Base-by-base conservation (phyloP, 1,140 invertebrate genomes). In the Bombyx mandarina region DNA sequence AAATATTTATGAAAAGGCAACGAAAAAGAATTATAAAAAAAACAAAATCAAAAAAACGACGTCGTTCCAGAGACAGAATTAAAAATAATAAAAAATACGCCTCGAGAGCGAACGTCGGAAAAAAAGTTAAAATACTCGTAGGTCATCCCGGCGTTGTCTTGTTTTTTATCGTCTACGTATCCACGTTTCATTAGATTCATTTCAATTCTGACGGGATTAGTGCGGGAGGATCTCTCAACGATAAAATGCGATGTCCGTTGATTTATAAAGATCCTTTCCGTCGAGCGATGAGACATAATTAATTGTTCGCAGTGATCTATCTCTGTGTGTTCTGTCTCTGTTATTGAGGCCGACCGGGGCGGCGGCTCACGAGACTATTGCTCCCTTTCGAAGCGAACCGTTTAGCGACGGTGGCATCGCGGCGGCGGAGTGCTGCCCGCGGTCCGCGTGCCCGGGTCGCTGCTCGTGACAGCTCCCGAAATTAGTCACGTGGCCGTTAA, bases 1-100 rank as follows among this genome's bases (percentile, higher is more conserved):
- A 82, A 86, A 86, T 80, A 84, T 85, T 83, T 82, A 85, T 83
- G 78, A 82, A 83, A 84, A 82, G 77, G 73, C 73, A 76, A 74
- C 67, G 76, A 77, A 81, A 71, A 71, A 65, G 49, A 76, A 78
- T 74, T 79, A 79, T 79, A 79, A 81, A 82, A 81, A 73, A 81
- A 75, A 58, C 68, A 55, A 45, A 77, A 42, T 43, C 35, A 43
- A 53, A 18, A 18, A 18, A 18, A 18, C 12, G 12, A 18, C 12
- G 12, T 18, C 12, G 12, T 18, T 18, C 12, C 12, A 18, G 12
- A 18, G 12, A 18, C 12, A 44, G 43, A 53, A 53, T 43, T 53
- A 44, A 43, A 53, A 53, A 62, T 56, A 61, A 68, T 64, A 68
- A 80, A 18, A 70, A 65, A 49, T 62, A 63, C 66, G 67, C 67